Evolutionary conservation across 2,113 vertebrate genomes (phyloP).

Genomic region (Centropus bengalensis): DNA sequence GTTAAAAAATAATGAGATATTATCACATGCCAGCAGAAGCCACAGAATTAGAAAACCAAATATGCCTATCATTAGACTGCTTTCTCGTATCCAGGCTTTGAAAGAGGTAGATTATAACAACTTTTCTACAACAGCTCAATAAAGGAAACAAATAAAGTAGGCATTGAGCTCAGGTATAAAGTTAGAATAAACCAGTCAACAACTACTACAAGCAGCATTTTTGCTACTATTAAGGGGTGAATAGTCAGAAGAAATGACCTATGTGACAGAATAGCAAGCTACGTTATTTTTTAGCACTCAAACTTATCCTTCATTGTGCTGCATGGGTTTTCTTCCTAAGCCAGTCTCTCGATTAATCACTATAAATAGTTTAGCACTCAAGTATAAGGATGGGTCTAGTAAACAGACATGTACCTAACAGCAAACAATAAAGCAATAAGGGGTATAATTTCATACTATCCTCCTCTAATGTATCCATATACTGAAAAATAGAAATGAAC

Average conservation of each 20-base stretch:
- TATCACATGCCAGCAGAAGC: conserved; percentile 18
- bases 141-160: not conserved
- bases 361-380: not conserved
- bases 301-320: not conserved
- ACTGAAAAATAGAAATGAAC: not conserved
- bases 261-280: not conserved
- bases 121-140: not conserved
- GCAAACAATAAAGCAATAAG: not conserved
- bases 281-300: not conserved
- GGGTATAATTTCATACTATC: not conserved
- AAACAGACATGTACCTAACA: not conserved
- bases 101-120: not conserved
- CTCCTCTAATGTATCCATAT: not conserved
- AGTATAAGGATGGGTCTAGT: not conserved
- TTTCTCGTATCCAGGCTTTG: not conserved
- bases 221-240: not conserved
- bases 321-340: not conserved
- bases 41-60: conserved; percentile 53
- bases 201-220: not conserved
- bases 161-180: not conserved
- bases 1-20: conserved; percentile 16
- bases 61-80: conserved; percentile 15
- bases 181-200: not conserved
- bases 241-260: not conserved
- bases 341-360: not conserved